Evolutionary conservation across 2,888 invertebrate genomes (phyloP).

Genomic region (Cabera pusaria): DNA sequence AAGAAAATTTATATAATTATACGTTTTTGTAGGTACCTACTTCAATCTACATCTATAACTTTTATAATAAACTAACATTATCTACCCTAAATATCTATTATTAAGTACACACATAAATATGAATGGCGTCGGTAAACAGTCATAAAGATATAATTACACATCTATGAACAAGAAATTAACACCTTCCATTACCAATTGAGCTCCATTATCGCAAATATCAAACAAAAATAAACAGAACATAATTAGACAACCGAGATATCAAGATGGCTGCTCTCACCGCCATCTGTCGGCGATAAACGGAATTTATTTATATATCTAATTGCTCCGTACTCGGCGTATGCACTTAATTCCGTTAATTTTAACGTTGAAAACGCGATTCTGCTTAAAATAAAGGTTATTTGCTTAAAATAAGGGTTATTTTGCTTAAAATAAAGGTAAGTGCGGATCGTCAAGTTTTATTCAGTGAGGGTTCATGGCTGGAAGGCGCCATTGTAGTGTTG

Average conservation of each 20-base stretch:
- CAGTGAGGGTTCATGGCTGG: background rate
- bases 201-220: conserved; percentile 17
- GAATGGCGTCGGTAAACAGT: too few relatives aligned
- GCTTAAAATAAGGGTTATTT: conserved; percentile 49
- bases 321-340: conserved; percentile 73
- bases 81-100: too few relatives aligned
- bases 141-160: too few relatives aligned
- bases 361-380: conserved; percentile 61
- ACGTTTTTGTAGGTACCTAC: too few relatives aligned
- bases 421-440: conserved; percentile 47
- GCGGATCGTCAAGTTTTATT: conserved; percentile 67
- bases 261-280: conserved; percentile 67
- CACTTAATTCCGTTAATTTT: conserved; percentile 76
- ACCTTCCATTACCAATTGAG: conserved; percentile 1
- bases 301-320: conserved; percentile 81
- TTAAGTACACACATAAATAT: too few relatives aligned
- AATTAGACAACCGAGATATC: conserved; percentile 69
- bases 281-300: conserved; percentile 75
- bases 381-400: conserved; percentile 50
- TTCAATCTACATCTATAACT: too few relatives aligned
- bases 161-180: too few relatives aligned
- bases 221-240: conserved; percentile 55
- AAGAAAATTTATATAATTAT: too few relatives aligned
- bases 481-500: conserved; percentile 38
- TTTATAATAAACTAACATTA: too few relatives aligned